phyloP scores from a whole-genome alignment of 2,113 vertebrate genomes.

The Pelmatolapia mariae region DNA sequence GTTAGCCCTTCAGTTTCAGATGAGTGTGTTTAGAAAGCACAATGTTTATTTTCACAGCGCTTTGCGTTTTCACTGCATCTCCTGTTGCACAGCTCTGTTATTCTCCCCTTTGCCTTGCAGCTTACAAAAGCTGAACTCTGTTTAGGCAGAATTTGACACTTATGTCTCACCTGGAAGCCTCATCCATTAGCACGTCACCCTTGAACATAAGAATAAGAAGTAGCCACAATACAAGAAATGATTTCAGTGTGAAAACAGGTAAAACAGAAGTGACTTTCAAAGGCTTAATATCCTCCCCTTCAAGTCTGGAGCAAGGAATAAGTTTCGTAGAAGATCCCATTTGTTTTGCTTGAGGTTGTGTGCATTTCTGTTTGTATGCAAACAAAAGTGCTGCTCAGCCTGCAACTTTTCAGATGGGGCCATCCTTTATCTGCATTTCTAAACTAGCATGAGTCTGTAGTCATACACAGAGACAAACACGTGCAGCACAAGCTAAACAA shows the following conservation, averaged over 20 bases:
- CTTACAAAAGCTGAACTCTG: not conserved
- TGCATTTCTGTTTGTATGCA: not conserved
- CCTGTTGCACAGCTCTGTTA: not conserved
- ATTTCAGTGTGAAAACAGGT: not conserved
- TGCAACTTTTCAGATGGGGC: not conserved
- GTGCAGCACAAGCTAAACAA: not conserved
- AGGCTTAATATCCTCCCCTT: not conserved
- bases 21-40: not conserved
- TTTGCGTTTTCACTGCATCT: conserved; percentile 16
- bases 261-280: not conserved
- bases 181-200: not conserved
- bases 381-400: not conserved
- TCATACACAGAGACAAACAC: not conserved
- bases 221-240: not conserved
- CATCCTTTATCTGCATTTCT: not conserved
- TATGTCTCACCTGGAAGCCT: not conserved
- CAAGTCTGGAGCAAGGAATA: not conserved
- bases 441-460: not conserved
- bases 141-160: not conserved
- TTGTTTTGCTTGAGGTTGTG: not conserved
- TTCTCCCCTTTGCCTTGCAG: not conserved
- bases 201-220: not conserved
- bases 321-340: not conserved
- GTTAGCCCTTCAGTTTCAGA: not conserved
- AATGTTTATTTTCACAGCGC: conserved; percentile 43